phyloP scores from a whole-genome alignment of 2,888 invertebrate species.

The Aphidius colemani region DNA sequence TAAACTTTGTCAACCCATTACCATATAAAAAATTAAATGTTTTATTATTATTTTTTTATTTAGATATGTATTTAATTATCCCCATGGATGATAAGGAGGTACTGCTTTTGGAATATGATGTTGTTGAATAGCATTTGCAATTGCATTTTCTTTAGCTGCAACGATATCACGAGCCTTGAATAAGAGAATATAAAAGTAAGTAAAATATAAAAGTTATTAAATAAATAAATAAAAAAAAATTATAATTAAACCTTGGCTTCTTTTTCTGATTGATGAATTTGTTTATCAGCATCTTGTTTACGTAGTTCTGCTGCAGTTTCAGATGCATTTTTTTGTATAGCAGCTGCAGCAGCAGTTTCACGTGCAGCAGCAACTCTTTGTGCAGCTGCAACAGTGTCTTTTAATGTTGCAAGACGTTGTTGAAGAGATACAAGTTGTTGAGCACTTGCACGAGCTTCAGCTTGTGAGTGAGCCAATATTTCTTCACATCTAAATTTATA shows the following conservation, averaged over 20 bases:
- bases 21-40: constrained; percentile 2
- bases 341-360: constrained; percentile 74
- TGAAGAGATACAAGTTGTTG: constrained; percentile 68
- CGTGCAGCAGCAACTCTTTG: constrained; percentile 74
- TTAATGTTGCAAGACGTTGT: constrained; percentile 72
- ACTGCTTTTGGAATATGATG: constrained; percentile 43
- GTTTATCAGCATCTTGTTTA: constrained; percentile 61
- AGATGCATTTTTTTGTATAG: constrained; percentile 72
- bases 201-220: too few relatives aligned
- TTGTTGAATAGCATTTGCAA: constrained; percentile 52
- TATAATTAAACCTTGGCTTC: constrained; percentile 50
- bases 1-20: constrained; percentile 11
- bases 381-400: constrained; percentile 72
- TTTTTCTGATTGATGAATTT: constrained; percentile 53
- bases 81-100: constrained; percentile 46
- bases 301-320: constrained; percentile 74
- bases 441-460: constrained; percentile 60
- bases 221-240: too few relatives aligned
- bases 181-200: constrained; percentile 15
- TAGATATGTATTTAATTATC: constrained; percentile 31
- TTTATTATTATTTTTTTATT: constrained; percentile 9
- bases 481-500: constrained; percentile 47
- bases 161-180: constrained; percentile 50
- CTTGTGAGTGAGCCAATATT: constrained; percentile 51
- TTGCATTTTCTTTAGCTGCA: constrained; percentile 55